Evolutionary conservation across 2,113 vertebrate species (phyloP).

Genomic region (Lota lota): DNA sequence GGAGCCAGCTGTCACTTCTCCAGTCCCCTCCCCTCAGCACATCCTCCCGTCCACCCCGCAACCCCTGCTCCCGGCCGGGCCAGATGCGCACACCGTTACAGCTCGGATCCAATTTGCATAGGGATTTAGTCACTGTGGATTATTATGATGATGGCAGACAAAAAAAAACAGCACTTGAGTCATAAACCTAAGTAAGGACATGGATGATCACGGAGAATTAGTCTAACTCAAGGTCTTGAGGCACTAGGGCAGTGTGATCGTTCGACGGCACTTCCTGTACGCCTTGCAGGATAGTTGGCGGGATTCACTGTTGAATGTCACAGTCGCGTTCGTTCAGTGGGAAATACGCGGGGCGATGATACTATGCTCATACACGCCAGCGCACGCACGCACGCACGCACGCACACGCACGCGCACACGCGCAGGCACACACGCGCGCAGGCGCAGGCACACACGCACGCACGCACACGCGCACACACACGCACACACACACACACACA

Average conservation of each 20-base stretch:
- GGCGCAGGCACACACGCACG: slow-evolving; percentile 28
- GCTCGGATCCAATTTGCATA: slow-evolving; percentile 44
- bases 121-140: slow-evolving; percentile 33
- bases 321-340: slow-evolving; percentile 48
- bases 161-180: slow-evolving; percentile 3
- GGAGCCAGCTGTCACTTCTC: slow-evolving; percentile 78
- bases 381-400: not conserved
- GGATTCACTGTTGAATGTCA: slow-evolving; percentile 40
- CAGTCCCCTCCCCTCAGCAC: slow-evolving; percentile 45
- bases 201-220: slow-evolving; percentile 5
- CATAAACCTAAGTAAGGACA: too few species aligned
- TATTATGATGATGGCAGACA: slow-evolving; percentile 33
- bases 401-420: too few species aligned
- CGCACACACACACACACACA: slow-evolving; percentile 28
- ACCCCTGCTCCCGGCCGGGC: slow-evolving; percentile 55
- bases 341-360: slow-evolving; percentile 45
- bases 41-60: slow-evolving; percentile 45
- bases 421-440: slow-evolving; percentile 39
- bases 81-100: slow-evolving; percentile 67
- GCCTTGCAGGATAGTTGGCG: slow-evolving; percentile 39
- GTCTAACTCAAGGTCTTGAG: slow-evolving; percentile 12
- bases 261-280: not conserved
- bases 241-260: slow-evolving; percentile 9
- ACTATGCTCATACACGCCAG: slow-evolving; percentile 42
- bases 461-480: slow-evolving; percentile 23